These are phyloP conservation scores for Eulithis prunata DNA, from an alignment of 2,888 invertebrate genomes.

Conservation along the genomic window DNA sequence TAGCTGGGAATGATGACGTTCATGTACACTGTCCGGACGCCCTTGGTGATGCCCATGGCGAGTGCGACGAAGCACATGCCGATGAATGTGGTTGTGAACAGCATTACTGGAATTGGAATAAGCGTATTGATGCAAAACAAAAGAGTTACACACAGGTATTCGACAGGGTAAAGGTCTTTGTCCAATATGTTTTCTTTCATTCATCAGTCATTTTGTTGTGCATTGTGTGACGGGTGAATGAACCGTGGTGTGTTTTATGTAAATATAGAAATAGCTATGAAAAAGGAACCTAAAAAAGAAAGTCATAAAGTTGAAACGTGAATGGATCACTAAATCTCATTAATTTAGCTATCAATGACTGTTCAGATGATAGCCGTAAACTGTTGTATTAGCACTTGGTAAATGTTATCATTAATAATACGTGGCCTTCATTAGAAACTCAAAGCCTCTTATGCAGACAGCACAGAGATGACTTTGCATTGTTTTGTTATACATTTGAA, in stretches of 20 bases:
- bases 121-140: neutral
- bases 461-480: neutral
- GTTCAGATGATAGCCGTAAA: neutral
- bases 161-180: no score
- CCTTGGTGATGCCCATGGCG: conserved; percentile 87
- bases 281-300: no score
- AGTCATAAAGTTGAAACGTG: no score
- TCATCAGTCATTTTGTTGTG: no score
- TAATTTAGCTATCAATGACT: neutral
- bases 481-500: neutral
- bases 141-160: no score
- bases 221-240: no score
- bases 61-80: conserved; percentile 81
- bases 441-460: neutral
- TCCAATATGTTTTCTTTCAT: no score
- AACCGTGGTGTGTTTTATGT: no score
- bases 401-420: neutral
- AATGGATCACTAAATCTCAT: neutral
- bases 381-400: neutral
- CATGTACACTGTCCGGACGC: conserved; percentile 88
- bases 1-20: conserved; percentile 87
- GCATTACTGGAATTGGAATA: conserved; percentile 69
- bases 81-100: conserved; percentile 70
- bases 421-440: neutral
- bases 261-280: no score